These are phyloP conservation scores for Halictus rubicundus DNA, from an alignment of 1,140 invertebrate genomes.

Conservation along the genomic window DNA sequence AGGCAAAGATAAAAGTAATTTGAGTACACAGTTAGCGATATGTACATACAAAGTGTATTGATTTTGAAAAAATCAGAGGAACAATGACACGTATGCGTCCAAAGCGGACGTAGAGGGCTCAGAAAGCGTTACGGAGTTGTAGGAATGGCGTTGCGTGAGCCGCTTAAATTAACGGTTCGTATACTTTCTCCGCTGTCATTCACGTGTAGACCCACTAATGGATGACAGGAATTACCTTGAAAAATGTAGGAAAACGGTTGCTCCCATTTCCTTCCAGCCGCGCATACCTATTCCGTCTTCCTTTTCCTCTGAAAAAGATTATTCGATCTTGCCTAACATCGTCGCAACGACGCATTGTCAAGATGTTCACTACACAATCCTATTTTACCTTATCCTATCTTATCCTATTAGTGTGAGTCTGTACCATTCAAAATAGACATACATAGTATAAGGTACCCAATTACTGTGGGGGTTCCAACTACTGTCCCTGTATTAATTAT, in stretches of 20 bases:
- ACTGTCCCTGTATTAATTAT: too few relatives aligned
- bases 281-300: too few relatives aligned
- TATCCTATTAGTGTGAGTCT: too few relatives aligned
- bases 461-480: too few relatives aligned
- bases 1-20: too few relatives aligned
- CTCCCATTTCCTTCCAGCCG: not conserved
- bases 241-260: not conserved
- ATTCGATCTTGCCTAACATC: too few relatives aligned
- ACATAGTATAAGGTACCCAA: too few relatives aligned
- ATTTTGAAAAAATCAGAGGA: not conserved
- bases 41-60: not conserved
- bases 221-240: slow-evolving; percentile 18
- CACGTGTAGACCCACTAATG: slow-evolving; percentile 27
- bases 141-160: slow-evolving; percentile 50
- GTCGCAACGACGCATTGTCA: too few relatives aligned
- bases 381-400: too few relatives aligned
- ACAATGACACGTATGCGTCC: slow-evolving; percentile 6
- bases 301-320: not conserved
- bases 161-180: slow-evolving; percentile 65
- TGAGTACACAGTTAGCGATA: too few relatives aligned
- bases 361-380: too few relatives aligned
- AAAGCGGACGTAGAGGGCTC: slow-evolving; percentile 19
- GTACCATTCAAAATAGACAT: too few relatives aligned
- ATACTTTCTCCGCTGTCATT: slow-evolving; percentile 60
- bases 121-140: slow-evolving; percentile 37